Conservation (phyloP, 2,113 vertebrate species). For the Barnardius zonarius region DNA sequence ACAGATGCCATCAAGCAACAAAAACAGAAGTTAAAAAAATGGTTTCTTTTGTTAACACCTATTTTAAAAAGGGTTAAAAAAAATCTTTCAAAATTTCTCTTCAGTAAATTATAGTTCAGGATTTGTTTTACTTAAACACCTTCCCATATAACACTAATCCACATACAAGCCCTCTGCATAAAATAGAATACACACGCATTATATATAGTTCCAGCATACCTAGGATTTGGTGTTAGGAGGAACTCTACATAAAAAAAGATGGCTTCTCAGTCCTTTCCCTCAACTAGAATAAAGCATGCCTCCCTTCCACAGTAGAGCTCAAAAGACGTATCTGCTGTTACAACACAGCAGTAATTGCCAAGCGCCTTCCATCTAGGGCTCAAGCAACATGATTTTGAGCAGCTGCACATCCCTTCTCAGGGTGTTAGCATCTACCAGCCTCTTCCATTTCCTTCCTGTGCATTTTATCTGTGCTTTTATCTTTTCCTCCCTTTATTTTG, state of each 20-base stretch:
- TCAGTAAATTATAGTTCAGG: not conserved
- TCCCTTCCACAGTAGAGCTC: not conserved
- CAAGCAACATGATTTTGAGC: not conserved
- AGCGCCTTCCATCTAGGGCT: not conserved
- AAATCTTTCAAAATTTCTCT: not conserved
- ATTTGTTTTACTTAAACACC: not conserved
- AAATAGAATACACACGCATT: not conserved
- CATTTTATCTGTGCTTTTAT: not conserved
- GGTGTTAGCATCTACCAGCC: not conserved
- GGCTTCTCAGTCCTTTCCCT: not conserved
- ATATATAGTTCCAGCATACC: not conserved
- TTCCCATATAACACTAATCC: not conserved
- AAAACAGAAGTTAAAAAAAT: not conserved
- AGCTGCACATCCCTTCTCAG: not conserved
- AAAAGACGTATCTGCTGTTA: not conserved
- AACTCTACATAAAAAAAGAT: not conserved
- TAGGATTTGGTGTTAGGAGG: not conserved
- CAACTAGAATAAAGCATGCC: not conserved
- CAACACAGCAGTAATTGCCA: not conserved
- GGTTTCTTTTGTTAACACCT: not conserved
- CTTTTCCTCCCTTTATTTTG: constrained; percentile 3
- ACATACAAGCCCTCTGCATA: not conserved
- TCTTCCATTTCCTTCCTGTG: not conserved
- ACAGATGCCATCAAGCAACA: not conserved
- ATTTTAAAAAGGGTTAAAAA: not conserved